Evolutionary conservation across 2,113 vertebrate species (phyloP).

Genomic region (Rhinoderma darwinii): DNA sequence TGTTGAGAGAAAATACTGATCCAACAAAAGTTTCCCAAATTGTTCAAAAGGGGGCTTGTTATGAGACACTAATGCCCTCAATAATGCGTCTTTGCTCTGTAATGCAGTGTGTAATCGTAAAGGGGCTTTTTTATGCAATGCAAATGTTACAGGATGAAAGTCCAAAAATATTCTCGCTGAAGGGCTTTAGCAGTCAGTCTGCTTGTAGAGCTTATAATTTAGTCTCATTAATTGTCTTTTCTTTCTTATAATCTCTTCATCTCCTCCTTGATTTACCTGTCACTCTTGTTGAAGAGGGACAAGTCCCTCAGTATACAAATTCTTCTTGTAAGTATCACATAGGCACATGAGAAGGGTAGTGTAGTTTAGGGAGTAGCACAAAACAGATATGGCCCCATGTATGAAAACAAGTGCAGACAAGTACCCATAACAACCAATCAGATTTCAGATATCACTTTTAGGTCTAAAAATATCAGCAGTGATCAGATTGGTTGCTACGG

Average conservation of each 20-base stretch:
- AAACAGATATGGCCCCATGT: no score
- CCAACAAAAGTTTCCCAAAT: conserved; percentile 9
- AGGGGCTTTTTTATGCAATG: background rate
- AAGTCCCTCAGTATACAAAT: background rate
- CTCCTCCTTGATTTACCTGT: background rate
- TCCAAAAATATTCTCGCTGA: background rate
- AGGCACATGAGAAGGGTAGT: background rate
- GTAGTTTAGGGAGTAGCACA: no score
- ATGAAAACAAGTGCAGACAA: no score
- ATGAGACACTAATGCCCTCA: background rate
- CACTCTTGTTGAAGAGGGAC: background rate
- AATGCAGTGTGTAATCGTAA: background rate
- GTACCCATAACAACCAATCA: no score
- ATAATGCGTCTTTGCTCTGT: background rate
- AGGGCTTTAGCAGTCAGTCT: background rate
- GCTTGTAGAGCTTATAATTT: background rate
- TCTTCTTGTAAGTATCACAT: background rate
- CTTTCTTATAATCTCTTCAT: background rate
- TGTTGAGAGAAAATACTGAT: conserved; percentile 23
- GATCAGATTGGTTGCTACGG: no score
- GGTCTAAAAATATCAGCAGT: no score
- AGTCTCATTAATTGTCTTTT: background rate
- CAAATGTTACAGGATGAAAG: conserved; percentile 5
- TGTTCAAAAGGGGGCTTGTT: background rate
- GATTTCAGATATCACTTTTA: no score